A percentile compares a stretch with the other conserved stretches of the same genome.
phyloP scores from a whole-genome alignment of 2,888 invertebrate genomes.

The Hybos culiciformis region DNA sequence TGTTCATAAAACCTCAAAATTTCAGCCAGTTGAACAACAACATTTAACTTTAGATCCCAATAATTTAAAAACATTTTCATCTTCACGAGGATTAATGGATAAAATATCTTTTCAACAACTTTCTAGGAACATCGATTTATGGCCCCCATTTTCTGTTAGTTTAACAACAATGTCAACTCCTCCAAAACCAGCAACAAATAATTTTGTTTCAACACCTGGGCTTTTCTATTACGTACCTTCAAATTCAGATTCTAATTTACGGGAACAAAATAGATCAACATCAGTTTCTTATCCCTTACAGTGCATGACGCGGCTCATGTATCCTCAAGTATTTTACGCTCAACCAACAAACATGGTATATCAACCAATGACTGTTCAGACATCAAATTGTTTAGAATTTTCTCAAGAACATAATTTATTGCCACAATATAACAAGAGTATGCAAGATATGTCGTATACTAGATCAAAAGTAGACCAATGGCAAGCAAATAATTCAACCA shows the following conservation, averaged over 20 bases:
- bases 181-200: slow-evolving; percentile 23
- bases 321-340: slow-evolving; percentile 41
- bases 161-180: slow-evolving; percentile 27
- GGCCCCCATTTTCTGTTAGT: slow-evolving; percentile 47
- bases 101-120: slow-evolving; percentile 15
- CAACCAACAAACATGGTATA: slow-evolving; percentile 49
- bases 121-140: slow-evolving; percentile 37
- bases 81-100: slow-evolving; percentile 16
- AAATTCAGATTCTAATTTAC: slow-evolving; percentile 14
- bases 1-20: slow-evolving; percentile 41
- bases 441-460: no score
- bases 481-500: no score
- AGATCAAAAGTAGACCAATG: no score
- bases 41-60: slow-evolving; percentile 12
- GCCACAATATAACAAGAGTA: no score
- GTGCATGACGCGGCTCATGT: slow-evolving; percentile 48
- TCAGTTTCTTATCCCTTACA: slow-evolving; percentile 39
- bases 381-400: slow-evolving; percentile 17
- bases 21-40: slow-evolving; percentile 32
- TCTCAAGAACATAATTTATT: neutral
- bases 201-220: slow-evolving; percentile 28
- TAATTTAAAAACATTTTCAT: slow-evolving; percentile 16
- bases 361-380: slow-evolving; percentile 39
- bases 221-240: slow-evolving; percentile 45
- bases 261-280: neutral